Percentiles rank a stretch among this genome's conserved stretches.
Evolutionary conservation across 1,140 invertebrate species (phyloP).

Genomic region (Drosophila navojoa): DNA sequence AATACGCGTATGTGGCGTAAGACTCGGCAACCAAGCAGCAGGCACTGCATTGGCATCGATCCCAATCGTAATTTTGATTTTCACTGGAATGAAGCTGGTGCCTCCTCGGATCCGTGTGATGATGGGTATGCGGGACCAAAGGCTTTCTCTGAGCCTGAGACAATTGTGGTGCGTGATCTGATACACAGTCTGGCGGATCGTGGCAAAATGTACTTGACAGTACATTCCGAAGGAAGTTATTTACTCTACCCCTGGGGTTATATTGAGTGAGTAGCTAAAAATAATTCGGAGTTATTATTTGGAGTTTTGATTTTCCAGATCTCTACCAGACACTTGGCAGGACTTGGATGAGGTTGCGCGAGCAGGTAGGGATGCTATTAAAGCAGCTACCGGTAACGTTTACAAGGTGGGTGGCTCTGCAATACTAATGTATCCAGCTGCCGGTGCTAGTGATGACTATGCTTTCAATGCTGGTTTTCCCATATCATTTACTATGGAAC

Average conservation of each 20-base stretch:
- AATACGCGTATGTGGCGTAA: slow-evolving; percentile 85
- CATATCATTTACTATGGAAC: slow-evolving; percentile 89
- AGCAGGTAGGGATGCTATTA: slow-evolving; percentile 83
- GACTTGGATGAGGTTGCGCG: slow-evolving; percentile 83
- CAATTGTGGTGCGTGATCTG: slow-evolving; percentile 83
- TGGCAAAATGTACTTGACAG: slow-evolving; percentile 87
- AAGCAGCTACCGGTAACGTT: slow-evolving; percentile 83
- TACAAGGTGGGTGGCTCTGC: too few relatives aligned
- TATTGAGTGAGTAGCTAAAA: slow-evolving; percentile 73
- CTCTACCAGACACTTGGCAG: slow-evolving; percentile 72
- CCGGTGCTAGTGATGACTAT: slow-evolving; percentile 88
- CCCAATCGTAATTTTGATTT: slow-evolving; percentile 88
- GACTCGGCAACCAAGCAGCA: slow-evolving; percentile 71
- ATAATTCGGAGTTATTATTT: background rate
- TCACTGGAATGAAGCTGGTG: slow-evolving; percentile 88
- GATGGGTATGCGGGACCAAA: slow-evolving; percentile 87
- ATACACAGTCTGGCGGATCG: slow-evolving; percentile 84
- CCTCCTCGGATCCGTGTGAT: slow-evolving; percentile 87
- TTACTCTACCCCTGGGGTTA: slow-evolving; percentile 90
- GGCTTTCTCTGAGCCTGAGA: slow-evolving; percentile 90
- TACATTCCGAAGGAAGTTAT: slow-evolving; percentile 88
- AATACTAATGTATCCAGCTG: slow-evolving; percentile 84
- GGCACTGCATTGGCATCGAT: slow-evolving; percentile 86
- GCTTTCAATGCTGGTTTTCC: slow-evolving; percentile 86
- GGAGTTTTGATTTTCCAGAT: slow-evolving; percentile 14